Evolutionary conservation across 2,797 vertebrate genomes (phyloP), one percentile per base, ranked within the genome.

Genomic region (Amblyraja radiata): DNA sequence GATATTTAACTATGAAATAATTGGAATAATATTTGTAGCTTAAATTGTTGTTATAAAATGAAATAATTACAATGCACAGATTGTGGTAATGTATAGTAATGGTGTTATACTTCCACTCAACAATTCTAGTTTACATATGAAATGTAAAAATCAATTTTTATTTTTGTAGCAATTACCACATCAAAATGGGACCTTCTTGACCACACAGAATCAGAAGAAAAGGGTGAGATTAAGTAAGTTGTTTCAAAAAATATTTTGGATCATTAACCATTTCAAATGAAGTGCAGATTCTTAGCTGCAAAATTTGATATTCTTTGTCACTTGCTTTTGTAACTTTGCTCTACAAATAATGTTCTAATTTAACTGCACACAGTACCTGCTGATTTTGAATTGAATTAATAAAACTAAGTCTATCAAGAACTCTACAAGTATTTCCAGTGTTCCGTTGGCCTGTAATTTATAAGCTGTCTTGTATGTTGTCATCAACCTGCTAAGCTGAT

Each of bases 101-200:
- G 11, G 39, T 28, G n/a, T 88, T 18, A 18, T 61, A 3, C 61
- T 32, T 65, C 10, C n/a, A 86, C 28, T 73, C 9, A 91, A 71
- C 32, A 71, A 54, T 16, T 14, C 6, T 74, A 68, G 14, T 91
- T 25, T 54, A 10, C 10, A 46, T 7, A n/a, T 92, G 36, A 74
- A 76, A 28, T 76, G 1, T 23, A 14, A 73, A 92, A 76, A n/a
- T 73, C 11, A 74, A 18, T 58, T 92, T 76, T 88, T 68, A 73
- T 14, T 76, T 76, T 54, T 76, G 36, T 90, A 97, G 97, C 93
- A 93, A 96, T 96, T 93, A 94, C 95, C 0, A 95, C 96, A 93
- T 97, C 96, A 0, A 97, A 96, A 93, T 96, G 96, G 96, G 96
- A 96, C 93, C 90, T 84, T 8, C 94, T 95, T 93, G 94, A 93